A percentile compares a stretch with the other conserved stretches of the same genome.
These are phyloP conservation scores for Gorsachius goisagi DNA, from an alignment of 2,113 vertebrate genomes.

Conservation along the genomic window DNA sequence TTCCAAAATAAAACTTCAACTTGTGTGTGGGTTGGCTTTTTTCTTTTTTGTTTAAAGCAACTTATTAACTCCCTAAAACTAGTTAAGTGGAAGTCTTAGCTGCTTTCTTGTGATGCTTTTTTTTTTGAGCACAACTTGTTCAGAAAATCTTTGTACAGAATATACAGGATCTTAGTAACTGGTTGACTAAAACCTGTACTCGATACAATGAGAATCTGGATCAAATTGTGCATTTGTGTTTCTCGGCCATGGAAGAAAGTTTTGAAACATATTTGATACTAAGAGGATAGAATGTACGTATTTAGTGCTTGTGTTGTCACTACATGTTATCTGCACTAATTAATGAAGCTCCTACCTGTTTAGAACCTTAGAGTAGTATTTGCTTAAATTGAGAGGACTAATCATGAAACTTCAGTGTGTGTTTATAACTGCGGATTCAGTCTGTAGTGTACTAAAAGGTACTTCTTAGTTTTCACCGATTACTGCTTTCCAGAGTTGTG, in stretches of 20 bases:
- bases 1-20: not conserved
- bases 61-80: not conserved
- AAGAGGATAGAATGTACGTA: not conserved
- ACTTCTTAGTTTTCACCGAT: not conserved
- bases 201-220: not conserved
- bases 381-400: not conserved
- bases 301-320: not conserved
- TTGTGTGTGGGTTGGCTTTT: not conserved
- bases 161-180: not conserved
- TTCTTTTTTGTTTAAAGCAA: not conserved
- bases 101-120: not conserved
- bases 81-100: not conserved
- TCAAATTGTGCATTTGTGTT: not conserved
- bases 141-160: not conserved
- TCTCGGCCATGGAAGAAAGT: not conserved
- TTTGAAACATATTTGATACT: not conserved
- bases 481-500: not conserved
- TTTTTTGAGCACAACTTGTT: not conserved
- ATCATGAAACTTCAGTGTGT: not conserved
- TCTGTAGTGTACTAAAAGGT: not conserved
- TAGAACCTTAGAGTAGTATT: not conserved
- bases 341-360: not conserved
- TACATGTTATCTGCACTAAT: not conserved
- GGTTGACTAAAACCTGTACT: not conserved
- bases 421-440: not conserved